Evolutionary conservation across 1,140 invertebrate species (phyloP).

Genomic region (Leptoteleia sp.): DNA sequence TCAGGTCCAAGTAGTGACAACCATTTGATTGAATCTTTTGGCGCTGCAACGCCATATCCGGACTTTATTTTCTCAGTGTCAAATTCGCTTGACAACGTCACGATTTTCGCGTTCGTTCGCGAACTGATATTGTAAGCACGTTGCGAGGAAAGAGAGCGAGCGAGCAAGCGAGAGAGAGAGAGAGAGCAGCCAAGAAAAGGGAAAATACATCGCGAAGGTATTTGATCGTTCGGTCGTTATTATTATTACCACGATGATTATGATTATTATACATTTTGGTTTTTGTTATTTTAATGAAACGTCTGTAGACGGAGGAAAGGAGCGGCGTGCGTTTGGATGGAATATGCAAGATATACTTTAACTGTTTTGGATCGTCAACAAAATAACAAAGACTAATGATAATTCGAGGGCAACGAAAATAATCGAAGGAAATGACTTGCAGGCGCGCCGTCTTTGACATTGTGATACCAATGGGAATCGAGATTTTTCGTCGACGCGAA

Average conservation of each 20-base stretch:
- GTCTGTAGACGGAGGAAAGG: constrained; percentile 47
- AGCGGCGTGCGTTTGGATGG: constrained; percentile 56
- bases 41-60: too few species aligned
- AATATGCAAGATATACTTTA: too few species aligned
- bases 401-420: constrained; percentile 17
- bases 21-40: constrained; percentile 13
- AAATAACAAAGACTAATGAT: constrained; percentile 13
- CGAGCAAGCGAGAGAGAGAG: background rate
- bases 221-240: constrained; percentile 65
- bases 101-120: constrained; percentile 15
- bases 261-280: constrained; percentile 60
- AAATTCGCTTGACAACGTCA: constrained; percentile 46
- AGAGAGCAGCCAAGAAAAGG: constrained; percentile 30
- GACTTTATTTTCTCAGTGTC: too few species aligned
- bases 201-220: constrained; percentile 54
- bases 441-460: constrained; percentile 34
- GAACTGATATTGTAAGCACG: background rate
- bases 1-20: constrained; percentile 5
- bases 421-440: constrained; percentile 42
- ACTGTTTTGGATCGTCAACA: constrained; percentile 31
- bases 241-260: constrained; percentile 38
- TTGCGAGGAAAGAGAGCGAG: too few species aligned
- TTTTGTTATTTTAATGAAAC: constrained; percentile 76
- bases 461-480: constrained; percentile 43
- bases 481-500: constrained; percentile 31